Conservation (phyloP, 2,113 vertebrate species). For the Podarcis muralis region DNA sequence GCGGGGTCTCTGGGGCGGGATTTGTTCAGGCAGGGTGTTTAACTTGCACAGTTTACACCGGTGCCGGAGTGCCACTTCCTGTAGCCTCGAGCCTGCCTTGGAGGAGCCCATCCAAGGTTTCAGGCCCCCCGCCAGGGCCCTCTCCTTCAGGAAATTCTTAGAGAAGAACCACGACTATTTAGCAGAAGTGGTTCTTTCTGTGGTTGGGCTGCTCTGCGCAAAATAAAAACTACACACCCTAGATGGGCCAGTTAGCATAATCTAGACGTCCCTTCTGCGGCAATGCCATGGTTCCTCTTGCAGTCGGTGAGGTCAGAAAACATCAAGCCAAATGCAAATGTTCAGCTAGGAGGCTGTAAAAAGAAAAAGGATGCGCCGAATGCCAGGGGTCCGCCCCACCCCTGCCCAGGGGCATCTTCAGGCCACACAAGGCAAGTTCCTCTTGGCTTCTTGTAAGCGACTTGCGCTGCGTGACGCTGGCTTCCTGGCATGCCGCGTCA, state of each 20-base stretch:
- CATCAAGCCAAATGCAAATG: conserved; percentile 18
- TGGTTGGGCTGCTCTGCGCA: conserved; percentile 32
- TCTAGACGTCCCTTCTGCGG: conserved; percentile 49
- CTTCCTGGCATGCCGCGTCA: conserved; percentile 23
- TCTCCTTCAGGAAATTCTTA: conserved; percentile 44
- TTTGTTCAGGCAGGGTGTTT: background rate
- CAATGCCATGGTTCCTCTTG: conserved; percentile 43
- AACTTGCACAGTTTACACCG: rapidly evolving
- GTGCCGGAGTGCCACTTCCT: background rate
- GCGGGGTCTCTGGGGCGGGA: background rate
- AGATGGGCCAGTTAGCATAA: conserved; percentile 3
- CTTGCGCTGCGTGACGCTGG: background rate
- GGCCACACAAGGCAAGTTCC: conserved; percentile 28
- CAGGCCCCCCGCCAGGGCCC: conserved; percentile 23
- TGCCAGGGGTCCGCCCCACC: background rate
- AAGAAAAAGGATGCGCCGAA: background rate
- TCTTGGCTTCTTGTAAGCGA: conserved; percentile 15
- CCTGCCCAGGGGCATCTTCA: background rate
- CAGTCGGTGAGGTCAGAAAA: background rate
- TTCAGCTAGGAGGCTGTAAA: conserved; percentile 28
- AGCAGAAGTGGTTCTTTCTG: background rate
- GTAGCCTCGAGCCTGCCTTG: rapidly evolving
- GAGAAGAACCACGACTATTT: background rate
- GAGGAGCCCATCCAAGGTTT: background rate
- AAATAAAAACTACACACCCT: background rate